Conservation (phyloP, 1,140 invertebrate genomes). For the Diachasma alloeum region DNA sequence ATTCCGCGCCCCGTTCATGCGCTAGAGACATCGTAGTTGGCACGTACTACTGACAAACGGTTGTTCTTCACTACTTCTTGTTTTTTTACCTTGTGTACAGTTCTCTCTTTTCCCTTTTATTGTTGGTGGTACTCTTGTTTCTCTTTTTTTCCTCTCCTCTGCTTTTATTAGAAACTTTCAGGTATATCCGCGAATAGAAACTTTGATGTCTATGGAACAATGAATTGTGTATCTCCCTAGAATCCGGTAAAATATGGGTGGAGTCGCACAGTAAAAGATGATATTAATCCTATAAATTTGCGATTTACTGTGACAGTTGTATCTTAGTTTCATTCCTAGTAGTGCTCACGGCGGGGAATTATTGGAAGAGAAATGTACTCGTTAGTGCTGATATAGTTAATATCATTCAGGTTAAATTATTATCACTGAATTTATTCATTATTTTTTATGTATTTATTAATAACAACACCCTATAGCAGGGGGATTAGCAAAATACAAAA, state of each 20-base stretch:
- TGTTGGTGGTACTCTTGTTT: constrained; percentile 14
- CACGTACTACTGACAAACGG: constrained; percentile 38
- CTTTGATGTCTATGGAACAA: background rate
- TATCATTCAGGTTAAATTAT: background rate
- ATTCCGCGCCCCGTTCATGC: background rate
- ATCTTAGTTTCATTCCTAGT: background rate
- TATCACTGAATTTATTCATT: background rate
- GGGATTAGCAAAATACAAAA: no score
- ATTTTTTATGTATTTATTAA: background rate
- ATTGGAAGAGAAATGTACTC: background rate
- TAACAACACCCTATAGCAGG: background rate
- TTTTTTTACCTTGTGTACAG: constrained; percentile 30
- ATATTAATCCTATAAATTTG: constrained; percentile 28
- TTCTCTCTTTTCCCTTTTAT: constrained; percentile 12
- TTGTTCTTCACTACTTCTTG: constrained; percentile 30
- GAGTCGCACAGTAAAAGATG: background rate
- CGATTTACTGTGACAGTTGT: constrained; percentile 9
- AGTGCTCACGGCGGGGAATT: background rate
- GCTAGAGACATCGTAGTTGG: constrained; percentile 19
- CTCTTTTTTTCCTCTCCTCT: background rate
- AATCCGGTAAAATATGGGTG: background rate
- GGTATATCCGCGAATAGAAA: background rate
- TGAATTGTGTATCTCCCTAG: background rate
- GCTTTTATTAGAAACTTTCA: background rate
- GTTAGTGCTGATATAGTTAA: background rate